These are phyloP conservation scores for Gymnorhina tibicen DNA, from an alignment of 2,113 vertebrate genomes.

Conservation along the genomic window DNA sequence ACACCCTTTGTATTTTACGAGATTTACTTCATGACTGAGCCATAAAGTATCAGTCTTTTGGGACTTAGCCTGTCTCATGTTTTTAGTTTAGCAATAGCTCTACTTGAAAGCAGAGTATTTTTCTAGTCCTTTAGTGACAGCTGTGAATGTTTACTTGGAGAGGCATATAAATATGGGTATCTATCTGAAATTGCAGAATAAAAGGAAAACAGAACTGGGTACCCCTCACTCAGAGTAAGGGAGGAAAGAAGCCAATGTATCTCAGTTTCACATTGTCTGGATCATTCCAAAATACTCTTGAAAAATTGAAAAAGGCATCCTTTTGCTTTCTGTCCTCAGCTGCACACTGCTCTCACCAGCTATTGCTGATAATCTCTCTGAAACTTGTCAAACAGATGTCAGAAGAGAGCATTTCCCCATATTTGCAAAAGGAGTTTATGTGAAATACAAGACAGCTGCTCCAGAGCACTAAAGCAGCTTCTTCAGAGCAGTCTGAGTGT, in stretches of 20 bases:
- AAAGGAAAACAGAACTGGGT: neutral
- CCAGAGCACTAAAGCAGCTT: neutral
- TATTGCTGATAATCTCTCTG: neutral
- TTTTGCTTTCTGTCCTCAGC: neutral
- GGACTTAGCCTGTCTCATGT: neutral
- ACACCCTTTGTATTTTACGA: neutral
- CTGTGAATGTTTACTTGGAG: neutral
- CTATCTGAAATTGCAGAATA: neutral
- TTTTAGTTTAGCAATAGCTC: neutral
- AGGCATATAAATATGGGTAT: neutral
- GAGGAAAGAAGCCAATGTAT: neutral
- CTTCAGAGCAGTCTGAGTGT: neutral
- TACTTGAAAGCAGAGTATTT: neutral
- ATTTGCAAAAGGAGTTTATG: neutral
- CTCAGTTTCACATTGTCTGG: neutral
- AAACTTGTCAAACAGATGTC: neutral
- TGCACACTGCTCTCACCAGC: neutral
- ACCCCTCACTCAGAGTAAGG: neutral
- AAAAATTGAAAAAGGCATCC: neutral
- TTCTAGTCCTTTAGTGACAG: neutral
- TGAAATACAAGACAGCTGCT: neutral
- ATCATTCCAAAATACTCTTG: neutral
- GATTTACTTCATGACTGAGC: neutral
- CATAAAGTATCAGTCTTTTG: neutral
- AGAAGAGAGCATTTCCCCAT: neutral